phyloP scores from a whole-genome alignment of 2,888 invertebrate species.

The Stenurella melanura region DNA sequence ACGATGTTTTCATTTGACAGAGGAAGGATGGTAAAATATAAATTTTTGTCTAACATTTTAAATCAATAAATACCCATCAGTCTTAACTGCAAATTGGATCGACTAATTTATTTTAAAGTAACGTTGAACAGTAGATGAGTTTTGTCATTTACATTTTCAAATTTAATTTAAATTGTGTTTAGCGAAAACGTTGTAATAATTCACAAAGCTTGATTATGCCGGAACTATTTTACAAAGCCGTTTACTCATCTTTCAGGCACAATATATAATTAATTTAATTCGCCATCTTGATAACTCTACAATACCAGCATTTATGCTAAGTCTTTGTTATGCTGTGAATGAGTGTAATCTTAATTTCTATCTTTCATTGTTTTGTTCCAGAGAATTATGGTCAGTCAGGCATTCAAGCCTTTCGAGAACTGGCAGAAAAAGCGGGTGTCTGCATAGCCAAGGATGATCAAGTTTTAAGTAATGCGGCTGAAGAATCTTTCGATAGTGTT shows the following conservation, averaged over 20 bases:
- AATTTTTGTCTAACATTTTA: too few relatives aligned
- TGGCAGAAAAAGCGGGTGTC: conserved; percentile 80
- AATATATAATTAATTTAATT: conserved; percentile 25
- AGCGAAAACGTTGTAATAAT: not conserved
- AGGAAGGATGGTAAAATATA: too few relatives aligned
- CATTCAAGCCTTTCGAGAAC: conserved; percentile 83
- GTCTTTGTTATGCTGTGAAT: conserved; percentile 21
- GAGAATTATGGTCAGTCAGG: conserved; percentile 87
- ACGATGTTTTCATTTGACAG: too few relatives aligned
- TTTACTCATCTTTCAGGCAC: conserved; percentile 20
- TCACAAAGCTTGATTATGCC: not conserved
- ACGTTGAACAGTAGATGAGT: too few relatives aligned
- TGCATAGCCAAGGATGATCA: conserved; percentile 84
- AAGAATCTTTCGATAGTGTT: conserved; percentile 76
- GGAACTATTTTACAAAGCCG: not conserved
- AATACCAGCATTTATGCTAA: conserved; percentile 14
- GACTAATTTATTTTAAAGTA: too few relatives aligned
- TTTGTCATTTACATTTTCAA: not conserved
- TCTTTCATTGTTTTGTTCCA: conserved; percentile 68
- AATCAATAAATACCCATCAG: too few relatives aligned
- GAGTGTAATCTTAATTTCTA: conserved; percentile 33
- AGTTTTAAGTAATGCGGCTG: conserved; percentile 77
- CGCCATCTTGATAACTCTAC: conserved; percentile 16
- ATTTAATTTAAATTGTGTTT: not conserved
- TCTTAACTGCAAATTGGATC: too few relatives aligned